Percentiles rank a stretch among this genome's conserved stretches.
Conservation (phyloP, 2,797 vertebrate genomes). For the Graptemys geographica region DNA sequence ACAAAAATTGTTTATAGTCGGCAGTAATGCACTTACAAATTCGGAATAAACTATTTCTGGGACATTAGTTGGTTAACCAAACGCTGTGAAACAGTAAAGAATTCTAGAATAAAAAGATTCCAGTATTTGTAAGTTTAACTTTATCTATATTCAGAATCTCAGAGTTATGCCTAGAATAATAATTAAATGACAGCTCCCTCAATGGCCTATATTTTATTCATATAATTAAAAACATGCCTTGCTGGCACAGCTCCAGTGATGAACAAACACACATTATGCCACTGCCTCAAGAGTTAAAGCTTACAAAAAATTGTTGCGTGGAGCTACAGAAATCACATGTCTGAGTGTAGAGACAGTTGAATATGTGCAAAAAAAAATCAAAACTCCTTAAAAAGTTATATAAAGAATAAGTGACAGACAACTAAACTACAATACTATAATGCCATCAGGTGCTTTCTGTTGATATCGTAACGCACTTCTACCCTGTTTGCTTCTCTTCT, state of each 20-base stretch:
- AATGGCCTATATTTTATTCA: conserved; percentile 61
- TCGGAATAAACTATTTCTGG: background rate
- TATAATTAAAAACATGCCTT: conserved; percentile 74
- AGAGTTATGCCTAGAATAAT: conserved; percentile 70
- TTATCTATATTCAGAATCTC: conserved; percentile 69
- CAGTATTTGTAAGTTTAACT: background rate
- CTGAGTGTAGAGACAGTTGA: conserved; percentile 10
- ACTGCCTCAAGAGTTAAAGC: conserved; percentile 69
- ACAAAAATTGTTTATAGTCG: background rate
- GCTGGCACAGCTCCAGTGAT: conserved; percentile 62
- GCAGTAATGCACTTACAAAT: background rate
- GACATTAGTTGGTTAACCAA: conserved; percentile 23
- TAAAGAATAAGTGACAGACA: background rate
- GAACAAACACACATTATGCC: conserved; percentile 74
- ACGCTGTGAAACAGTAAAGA: background rate
- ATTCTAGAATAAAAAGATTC: conserved; percentile 62
- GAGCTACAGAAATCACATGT: conserved; percentile 62
- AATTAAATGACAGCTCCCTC: conserved; percentile 68
- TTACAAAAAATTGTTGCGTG: conserved; percentile 60
- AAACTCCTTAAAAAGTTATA: background rate
- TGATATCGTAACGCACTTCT: background rate
- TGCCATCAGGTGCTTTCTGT: background rate
- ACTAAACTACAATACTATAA: background rate
- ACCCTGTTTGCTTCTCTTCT: background rate
- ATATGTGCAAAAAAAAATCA: conserved; percentile 43